Percentiles rank a stretch among this genome's conserved stretches.
These are phyloP conservation scores for Hylaeus anthracinus DNA, from an alignment of 1,140 invertebrate genomes.

Conservation along the genomic window DNA sequence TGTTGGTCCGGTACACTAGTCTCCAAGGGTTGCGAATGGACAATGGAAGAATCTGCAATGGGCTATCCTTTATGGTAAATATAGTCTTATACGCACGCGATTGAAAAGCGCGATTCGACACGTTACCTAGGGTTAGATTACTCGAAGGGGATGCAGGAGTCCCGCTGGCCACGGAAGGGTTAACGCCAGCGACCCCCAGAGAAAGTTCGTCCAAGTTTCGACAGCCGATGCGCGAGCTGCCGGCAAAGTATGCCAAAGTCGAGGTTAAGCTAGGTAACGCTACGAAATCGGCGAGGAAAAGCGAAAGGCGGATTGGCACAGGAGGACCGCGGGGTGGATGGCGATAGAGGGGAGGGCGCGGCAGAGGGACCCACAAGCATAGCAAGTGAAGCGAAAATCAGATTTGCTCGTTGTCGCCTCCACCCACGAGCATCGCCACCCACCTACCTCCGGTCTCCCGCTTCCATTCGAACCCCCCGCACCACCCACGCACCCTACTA, in stretches of 20 bases:
- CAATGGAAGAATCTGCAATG: too few relatives aligned
- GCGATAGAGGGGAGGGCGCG: constrained; percentile 4
- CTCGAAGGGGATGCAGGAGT: too few relatives aligned
- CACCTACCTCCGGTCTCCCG: constrained; percentile 66
- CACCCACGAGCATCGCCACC: constrained; percentile 69
- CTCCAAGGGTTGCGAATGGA: too few relatives aligned
- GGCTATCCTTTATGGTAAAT: too few relatives aligned
- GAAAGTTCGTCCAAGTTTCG: constrained; percentile 48
- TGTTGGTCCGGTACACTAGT: too few relatives aligned
- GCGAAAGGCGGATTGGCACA: constrained; percentile 14
- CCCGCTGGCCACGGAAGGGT: too few relatives aligned
- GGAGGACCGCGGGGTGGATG: constrained; percentile 5
- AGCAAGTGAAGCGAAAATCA: constrained; percentile 79
- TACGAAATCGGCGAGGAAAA: constrained; percentile 39
- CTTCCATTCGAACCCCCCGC: constrained; percentile 63
- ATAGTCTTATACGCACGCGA: too few relatives aligned
- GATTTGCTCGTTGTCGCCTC: constrained; percentile 80
- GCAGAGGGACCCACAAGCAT: constrained; percentile 65
- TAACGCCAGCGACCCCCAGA: neutral
- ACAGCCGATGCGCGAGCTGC: constrained; percentile 62
- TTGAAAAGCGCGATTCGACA: too few relatives aligned
- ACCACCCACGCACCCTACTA: constrained; percentile 18
- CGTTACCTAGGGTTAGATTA: too few relatives aligned
- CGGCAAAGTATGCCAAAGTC: constrained; percentile 76
- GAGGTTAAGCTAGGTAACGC: constrained; percentile 48